Evolutionary conservation across 2,888 invertebrate genomes (phyloP), one percentile per base, ranked within the genome.

Genomic region (Ectemnius continuus): DNA sequence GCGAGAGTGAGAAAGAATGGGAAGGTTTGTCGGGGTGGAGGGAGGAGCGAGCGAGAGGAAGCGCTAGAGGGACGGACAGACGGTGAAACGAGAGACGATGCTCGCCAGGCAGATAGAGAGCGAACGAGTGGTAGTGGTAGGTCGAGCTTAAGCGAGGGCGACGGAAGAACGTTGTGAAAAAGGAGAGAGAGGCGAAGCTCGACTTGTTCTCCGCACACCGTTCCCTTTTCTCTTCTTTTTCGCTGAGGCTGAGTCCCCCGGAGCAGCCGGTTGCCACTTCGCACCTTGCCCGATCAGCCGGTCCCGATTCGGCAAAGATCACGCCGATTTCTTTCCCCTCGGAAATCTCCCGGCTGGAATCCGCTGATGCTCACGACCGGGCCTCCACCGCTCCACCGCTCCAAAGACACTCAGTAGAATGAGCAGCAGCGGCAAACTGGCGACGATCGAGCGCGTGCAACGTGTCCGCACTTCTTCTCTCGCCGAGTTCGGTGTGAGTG

Each of bases 361-460:
- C 45, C 20, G 13, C 4, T 60, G 11, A n/a, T 36, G 14, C 60
- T 23, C 60, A 60, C 26, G 28, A 71, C 45, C 61, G 20, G 13
- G 36, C 36, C 11, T 66, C 36, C 36, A 36, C 60, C 60, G 70
- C 58, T 28, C 61, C 60, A 59, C 72, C 48, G 48, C 45, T 16
- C 62, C 47, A 65, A 66, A 70, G 58, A 74, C 74, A 75, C 84
- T 63, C 60, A 26, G 36, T 16, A 52, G 72, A 76, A 75, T 71
- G 59, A 87, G 86, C 86, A 86, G 87, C 86, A 87, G 36, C 36
- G 36, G 88, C 83, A 82, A 88, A 88, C 89, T 88, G 88, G 82
- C 86, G 85, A 81, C 84, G 83, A 79, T 81, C 83, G 85, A 83
- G 83, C 83, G 85, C 79, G 85, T 85, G 84, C 84, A 85, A 86